A percentile compares a stretch with the other conserved stretches of the same genome.
phyloP scores from a whole-genome alignment of 1,140 invertebrate species.

The Nixonia krombeini region DNA sequence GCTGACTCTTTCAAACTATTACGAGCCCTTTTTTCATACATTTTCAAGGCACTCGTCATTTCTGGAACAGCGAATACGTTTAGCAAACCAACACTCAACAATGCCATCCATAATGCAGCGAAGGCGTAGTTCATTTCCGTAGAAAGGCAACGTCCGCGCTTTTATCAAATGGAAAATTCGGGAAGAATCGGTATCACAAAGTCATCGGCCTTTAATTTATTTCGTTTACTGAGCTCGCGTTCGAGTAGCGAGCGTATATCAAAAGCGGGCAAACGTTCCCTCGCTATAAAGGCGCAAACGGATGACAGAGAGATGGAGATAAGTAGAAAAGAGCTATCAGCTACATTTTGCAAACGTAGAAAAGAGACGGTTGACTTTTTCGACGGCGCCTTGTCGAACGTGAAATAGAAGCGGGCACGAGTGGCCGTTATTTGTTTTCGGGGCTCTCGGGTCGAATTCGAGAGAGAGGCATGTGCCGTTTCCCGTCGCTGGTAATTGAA shows the following conservation, averaged over 20 bases:
- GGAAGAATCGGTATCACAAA: slow-evolving; percentile 14
- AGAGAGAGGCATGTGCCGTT: slow-evolving; percentile 54
- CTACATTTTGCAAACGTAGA: slow-evolving; percentile 16
- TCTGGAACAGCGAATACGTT: no score
- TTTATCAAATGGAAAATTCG: background rate
- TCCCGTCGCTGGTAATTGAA: slow-evolving; percentile 58
- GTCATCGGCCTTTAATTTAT: slow-evolving; percentile 31
- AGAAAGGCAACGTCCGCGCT: background rate
- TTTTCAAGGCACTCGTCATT: no score
- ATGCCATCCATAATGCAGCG: no score
- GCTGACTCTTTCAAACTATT: no score
- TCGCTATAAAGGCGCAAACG: slow-evolving; percentile 46
- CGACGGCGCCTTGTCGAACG: slow-evolving; percentile 23
- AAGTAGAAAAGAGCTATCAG: slow-evolving; percentile 25
- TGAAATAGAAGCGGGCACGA: no score
- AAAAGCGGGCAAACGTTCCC: slow-evolving; percentile 32
- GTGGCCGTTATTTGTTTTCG: slow-evolving; percentile 40
- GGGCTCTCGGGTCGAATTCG: slow-evolving; percentile 24
- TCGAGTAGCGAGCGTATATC: slow-evolving; percentile 37
- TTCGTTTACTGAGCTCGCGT: slow-evolving; percentile 28
- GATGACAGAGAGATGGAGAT: slow-evolving; percentile 32
- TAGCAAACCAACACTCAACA: no score
- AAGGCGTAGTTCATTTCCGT: background rate
- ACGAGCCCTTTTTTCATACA: background rate
- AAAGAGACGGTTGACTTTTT: slow-evolving; percentile 25